Base-by-base conservation (phyloP, 2,888 invertebrate species). In the Mycogona germanica region DNA sequence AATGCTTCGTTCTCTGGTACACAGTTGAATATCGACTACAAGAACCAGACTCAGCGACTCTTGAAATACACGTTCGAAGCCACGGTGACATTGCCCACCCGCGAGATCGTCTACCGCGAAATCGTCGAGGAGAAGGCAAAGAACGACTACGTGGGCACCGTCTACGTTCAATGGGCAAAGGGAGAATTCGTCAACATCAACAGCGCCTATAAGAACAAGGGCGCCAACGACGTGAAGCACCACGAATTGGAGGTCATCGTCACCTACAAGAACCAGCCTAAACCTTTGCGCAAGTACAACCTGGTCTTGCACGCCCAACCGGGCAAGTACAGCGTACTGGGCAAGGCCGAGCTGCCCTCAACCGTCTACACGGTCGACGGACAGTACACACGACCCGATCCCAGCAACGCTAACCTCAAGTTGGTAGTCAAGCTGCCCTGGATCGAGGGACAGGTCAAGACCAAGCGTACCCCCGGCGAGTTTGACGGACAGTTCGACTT, bases 241-340 rank as follows among this genome's bases (percentile, higher is more conserved):
- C 1, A 28, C 1, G 53, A 53, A 14, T 35, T 23, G 2, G 48
- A 53, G 19, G 40, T 45, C 1, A 5, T 35, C 1, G 53, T 53
- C n/a, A 26, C 26, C 14, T 28, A 37, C 4, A 17, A 32, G 19
- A 26, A 29, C n/a, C 19, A 25, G 17, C 26, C 35, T 7, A 46
- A 29, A 25, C 53, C 47, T 12, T 23, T 49, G 28, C 48, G 47
- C 9, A 53, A 53, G 25, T 53, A 53, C 48, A 48, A 38, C n/a
- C 17, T 21, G n/a, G 26, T 53, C 2, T 23, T 37, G 12, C 23
- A 53, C 37, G 19, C 17, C 12, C 47, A 53, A 17, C 25, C n/a
- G 14, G 21, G 19, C 2, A 53, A 53, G 29, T 19, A 26, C 17
- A 19, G 19, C 23, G 9, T 53, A 17, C 21, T 26, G 7, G 35